phyloP scores from a whole-genome alignment of 2,888 invertebrate genomes.

The Hofmannophila pseudospretella region DNA sequence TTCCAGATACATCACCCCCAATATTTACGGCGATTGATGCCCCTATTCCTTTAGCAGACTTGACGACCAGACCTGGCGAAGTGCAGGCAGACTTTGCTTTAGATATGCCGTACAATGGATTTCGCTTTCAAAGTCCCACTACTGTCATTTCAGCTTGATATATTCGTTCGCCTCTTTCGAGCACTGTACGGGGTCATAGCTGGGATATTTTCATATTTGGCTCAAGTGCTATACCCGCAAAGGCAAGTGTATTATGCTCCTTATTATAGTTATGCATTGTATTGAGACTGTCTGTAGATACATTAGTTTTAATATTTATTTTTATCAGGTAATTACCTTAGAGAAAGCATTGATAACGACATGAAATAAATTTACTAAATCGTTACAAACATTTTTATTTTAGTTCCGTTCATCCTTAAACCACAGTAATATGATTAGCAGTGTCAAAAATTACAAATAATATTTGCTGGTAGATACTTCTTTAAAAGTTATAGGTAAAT shows the following conservation, averaged over 20 bases:
- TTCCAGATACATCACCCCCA: slow-evolving; percentile 27
- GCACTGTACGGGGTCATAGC: slow-evolving; percentile 44
- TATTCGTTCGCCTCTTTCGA: slow-evolving; percentile 47
- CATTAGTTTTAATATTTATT: background rate
- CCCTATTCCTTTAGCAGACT: slow-evolving; percentile 45
- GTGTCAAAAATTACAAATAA: no score
- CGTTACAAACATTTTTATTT: no score
- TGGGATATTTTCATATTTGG: slow-evolving; percentile 47
- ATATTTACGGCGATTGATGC: slow-evolving; percentile 46
- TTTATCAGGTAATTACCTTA: no score
- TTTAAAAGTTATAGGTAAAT: no score
- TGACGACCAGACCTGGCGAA: slow-evolving; percentile 61
- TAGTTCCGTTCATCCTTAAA: no score
- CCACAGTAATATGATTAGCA: no score
- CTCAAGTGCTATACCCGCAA: slow-evolving; percentile 55
- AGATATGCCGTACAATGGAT: slow-evolving; percentile 68
- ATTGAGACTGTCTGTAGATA: background rate
- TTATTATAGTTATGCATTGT: background rate
- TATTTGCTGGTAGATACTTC: no score
- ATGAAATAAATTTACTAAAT: no score
- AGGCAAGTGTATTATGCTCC: slow-evolving; percentile 43
- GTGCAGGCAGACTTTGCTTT: slow-evolving; percentile 69
- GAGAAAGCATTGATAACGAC: no score
- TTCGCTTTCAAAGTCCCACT: slow-evolving; percentile 73
- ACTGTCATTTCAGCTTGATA: slow-evolving; percentile 70